phyloP scores from a whole-genome alignment of 2,888 invertebrate species.

The Orthosia gracilis region DNA sequence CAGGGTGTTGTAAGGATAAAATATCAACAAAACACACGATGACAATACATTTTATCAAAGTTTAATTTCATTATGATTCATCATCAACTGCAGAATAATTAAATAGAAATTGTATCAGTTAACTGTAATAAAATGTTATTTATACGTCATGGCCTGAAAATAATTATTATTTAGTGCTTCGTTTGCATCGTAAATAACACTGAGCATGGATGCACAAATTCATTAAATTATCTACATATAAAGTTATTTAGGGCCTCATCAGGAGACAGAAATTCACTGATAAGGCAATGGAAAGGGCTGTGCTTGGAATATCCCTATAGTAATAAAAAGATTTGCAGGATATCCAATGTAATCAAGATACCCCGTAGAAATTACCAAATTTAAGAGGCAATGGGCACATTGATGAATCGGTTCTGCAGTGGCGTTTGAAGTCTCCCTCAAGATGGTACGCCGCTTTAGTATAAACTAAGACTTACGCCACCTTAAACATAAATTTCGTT shows the following conservation, averaged over 20 bases:
- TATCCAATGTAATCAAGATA: neutral
- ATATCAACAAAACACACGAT: neutral
- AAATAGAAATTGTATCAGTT: neutral
- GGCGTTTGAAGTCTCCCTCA: no score
- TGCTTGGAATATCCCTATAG: no score
- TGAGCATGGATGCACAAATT: neutral
- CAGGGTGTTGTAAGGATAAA: neutral
- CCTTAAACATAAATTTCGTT: neutral
- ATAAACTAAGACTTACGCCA: no score
- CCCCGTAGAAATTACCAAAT: neutral
- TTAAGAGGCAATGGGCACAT: neutral
- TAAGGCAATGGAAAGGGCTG: no score
- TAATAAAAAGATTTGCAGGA: neutral
- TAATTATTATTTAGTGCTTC: neutral
- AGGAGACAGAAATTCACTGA: neutral
- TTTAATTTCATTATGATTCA: neutral
- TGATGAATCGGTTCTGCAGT: neutral
- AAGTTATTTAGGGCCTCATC: neutral
- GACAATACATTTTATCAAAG: neutral
- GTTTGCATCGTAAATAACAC: slow-evolving; percentile 27
- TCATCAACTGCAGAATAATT: slow-evolving; percentile 1
- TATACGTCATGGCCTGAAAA: slow-evolving; percentile 22
- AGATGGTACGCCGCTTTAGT: no score
- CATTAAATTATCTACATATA: neutral
- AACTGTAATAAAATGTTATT: slow-evolving; percentile 8